phyloP scores from a whole-genome alignment of 2,113 vertebrate species.

The Coturnix japonica region DNA sequence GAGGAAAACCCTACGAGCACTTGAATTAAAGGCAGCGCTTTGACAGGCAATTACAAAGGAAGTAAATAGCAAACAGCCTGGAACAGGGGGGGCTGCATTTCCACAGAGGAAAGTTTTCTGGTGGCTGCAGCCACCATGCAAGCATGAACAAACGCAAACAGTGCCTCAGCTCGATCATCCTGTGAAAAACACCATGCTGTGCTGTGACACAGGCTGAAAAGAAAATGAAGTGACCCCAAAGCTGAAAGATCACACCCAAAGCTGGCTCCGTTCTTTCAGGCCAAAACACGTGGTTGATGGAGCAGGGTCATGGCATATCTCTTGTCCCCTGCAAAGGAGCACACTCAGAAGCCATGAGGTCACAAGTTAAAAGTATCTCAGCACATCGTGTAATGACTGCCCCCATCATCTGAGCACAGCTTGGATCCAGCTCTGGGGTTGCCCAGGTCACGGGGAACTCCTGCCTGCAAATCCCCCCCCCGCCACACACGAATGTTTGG shows the following conservation, averaged over 20 bases:
- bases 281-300: background rate
- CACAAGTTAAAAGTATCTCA: background rate
- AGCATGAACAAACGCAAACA: background rate
- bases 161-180: background rate
- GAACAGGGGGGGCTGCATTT: background rate
- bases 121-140: background rate
- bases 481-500: background rate
- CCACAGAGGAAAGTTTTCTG: background rate
- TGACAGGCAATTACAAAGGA: background rate
- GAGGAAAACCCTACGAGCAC: conserved; percentile 6
- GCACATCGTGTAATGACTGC: background rate
- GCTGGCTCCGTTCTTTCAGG: background rate
- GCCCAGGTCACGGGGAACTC: background rate
- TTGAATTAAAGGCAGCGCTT: background rate
- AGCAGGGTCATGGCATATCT: background rate
- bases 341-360: background rate
- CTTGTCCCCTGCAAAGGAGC: background rate
- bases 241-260: background rate
- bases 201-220: background rate
- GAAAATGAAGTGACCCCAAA: background rate
- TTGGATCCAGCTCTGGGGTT: accelerated
- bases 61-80: background rate
- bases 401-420: accelerated
- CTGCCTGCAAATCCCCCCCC: no score
- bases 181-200: background rate